Conservation (phyloP, 2,113 vertebrate species). For the Naja naja region DNA sequence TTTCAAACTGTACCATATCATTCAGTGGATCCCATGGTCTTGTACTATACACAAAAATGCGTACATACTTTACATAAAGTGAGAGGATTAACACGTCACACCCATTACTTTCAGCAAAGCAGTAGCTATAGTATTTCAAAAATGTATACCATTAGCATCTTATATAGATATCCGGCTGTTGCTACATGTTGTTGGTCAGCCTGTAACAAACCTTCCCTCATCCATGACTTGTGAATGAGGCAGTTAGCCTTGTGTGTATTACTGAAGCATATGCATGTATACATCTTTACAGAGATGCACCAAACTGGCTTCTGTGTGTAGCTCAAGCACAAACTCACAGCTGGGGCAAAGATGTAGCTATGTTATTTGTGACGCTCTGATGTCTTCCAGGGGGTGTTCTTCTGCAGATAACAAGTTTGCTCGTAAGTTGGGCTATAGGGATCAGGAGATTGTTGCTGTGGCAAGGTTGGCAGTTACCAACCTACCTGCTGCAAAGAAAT, state of each 20-base stretch:
- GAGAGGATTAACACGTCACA: background rate
- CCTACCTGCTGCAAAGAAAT: background rate
- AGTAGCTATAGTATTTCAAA: background rate
- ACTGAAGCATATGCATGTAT: background rate
- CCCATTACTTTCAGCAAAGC: conserved; percentile 14
- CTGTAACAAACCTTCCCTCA: background rate
- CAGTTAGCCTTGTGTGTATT: background rate
- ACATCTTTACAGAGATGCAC: background rate
- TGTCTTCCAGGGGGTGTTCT: background rate
- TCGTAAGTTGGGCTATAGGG: background rate
- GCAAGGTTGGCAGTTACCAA: background rate
- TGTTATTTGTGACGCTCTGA: background rate
- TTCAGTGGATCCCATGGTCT: conserved; percentile 97
- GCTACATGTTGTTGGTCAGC: background rate
- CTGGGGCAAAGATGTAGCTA: background rate
- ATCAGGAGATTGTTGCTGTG: background rate
- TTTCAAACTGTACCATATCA: conserved; percentile 97
- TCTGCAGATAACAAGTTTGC: background rate
- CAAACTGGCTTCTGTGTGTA: background rate
- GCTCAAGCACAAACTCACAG: background rate
- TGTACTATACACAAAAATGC: conserved; percentile 73
- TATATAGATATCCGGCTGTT: background rate
- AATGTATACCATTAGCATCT: background rate
- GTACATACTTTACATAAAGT: background rate
- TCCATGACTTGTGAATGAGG: background rate